A percentile compares a stretch with the other conserved stretches of the same genome.
Conservation (phyloP, 2,888 invertebrate genomes). For the Mesodorylaimus sp. region DNA sequence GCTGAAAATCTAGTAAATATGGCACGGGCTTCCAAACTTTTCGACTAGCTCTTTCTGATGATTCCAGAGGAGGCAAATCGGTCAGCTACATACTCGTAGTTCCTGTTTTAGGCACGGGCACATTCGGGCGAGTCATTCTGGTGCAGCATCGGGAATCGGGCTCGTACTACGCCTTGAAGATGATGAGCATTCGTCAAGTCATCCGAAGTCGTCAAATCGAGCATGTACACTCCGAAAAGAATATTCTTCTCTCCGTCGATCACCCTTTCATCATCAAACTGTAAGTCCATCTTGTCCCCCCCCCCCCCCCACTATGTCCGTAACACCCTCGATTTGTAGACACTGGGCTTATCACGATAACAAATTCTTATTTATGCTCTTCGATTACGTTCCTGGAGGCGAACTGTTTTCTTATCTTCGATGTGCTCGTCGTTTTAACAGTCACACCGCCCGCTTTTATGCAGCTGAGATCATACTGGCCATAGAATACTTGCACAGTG, state of each 20-base stretch:
- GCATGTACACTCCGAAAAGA: slow-evolving; percentile 91
- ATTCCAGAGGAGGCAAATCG: too few species aligned
- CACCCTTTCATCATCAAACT: slow-evolving; percentile 91
- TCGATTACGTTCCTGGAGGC: slow-evolving; percentile 89
- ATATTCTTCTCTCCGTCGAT: slow-evolving; percentile 57
- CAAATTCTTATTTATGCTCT: slow-evolving; percentile 79
- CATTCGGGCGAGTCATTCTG: slow-evolving; percentile 81
- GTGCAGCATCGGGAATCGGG: slow-evolving; percentile 40
- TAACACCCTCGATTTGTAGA: slow-evolving; percentile 39
- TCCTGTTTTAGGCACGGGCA: slow-evolving; percentile 73
- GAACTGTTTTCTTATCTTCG: slow-evolving; percentile 87
- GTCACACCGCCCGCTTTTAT: slow-evolving; percentile 67
- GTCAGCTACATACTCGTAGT: too few species aligned
- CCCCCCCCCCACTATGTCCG: neutral
- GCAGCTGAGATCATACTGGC: slow-evolving; percentile 82
- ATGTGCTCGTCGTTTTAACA: slow-evolving; percentile 63
- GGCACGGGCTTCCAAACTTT: too few species aligned
- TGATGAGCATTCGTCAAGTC: slow-evolving; percentile 75
- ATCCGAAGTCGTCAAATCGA: slow-evolving; percentile 81
- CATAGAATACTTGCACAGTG: slow-evolving; percentile 74
- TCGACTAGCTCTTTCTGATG: too few species aligned
- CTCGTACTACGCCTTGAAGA: slow-evolving; percentile 76
- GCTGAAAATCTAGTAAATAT: too few species aligned
- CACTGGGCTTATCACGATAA: slow-evolving; percentile 78
- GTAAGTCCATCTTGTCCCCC: slow-evolving; percentile 44